A percentile compares a stretch with the other conserved stretches of the same genome.
phyloP scores from a whole-genome alignment of 2,797 vertebrate genomes.

The Alauda arvensis region DNA sequence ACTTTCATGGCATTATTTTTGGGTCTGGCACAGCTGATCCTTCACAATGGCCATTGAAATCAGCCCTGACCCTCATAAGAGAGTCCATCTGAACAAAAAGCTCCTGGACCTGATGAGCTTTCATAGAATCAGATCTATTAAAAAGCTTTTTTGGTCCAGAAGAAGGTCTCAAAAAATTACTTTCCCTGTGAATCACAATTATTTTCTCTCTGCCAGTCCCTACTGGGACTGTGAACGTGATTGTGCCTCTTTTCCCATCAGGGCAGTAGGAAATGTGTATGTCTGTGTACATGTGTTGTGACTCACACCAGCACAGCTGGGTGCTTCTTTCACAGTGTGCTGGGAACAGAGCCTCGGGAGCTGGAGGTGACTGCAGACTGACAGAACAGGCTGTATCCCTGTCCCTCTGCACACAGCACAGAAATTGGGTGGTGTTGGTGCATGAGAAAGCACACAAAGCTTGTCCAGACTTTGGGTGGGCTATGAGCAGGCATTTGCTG shows the following conservation, averaged over 20 bases:
- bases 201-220: neutral
- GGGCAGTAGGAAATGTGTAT: neutral
- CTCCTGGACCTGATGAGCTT: neutral
- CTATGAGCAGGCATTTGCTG: neutral
- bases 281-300: neutral
- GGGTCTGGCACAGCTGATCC: neutral
- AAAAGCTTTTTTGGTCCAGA: neutral
- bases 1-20: neutral
- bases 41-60: fast-evolving
- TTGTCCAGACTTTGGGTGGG: neutral
- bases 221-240: neutral
- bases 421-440: fast-evolving
- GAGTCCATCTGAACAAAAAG: neutral
- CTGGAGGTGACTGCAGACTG: neutral
- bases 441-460: neutral
- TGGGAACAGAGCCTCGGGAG: neutral
- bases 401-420: fast-evolving
- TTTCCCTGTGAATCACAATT: neutral
- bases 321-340: neutral
- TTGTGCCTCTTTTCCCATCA: neutral
- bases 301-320: neutral
- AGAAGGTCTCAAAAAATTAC: neutral
- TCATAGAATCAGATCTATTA: neutral
- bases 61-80: neutral
- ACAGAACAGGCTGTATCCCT: neutral